Base-by-base conservation (phyloP, 2,113 vertebrate species). In the Myiopsitta monachus region DNA sequence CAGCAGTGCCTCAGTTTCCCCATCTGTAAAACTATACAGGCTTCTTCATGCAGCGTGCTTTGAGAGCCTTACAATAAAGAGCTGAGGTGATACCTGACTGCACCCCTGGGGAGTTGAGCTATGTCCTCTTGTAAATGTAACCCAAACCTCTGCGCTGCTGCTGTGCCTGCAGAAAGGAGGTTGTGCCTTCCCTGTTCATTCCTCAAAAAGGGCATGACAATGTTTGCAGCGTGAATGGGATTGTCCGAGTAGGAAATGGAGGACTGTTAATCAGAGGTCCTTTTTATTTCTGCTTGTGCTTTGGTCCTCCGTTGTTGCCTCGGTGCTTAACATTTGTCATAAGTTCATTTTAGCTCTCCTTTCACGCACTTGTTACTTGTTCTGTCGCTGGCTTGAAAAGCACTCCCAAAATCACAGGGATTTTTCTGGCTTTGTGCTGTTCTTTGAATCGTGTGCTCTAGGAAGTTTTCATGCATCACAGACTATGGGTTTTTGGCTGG, bases 181-280 rank as follows among this genome's bases (percentile, higher is more conserved):
- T 28, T 38, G 21, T 36, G 10, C 26, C 39, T 88, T 64, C 66
- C 36, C 44, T 80, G 0, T 69, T 68, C 52, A 49, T 86, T 70
- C 41, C 62, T 31, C 0, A 0, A 36, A 54, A 67, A 64, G 49
- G 24, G 27, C 1, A 0, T 27, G n/a, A 10, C 6, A 26, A 7
- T 21, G 14, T 57, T 92, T 77, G 76, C 73, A 61, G 41, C 59
- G 11, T 62, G 78, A 62, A 43, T 36, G 28, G 70, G 38, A 67
- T 78, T 89, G 41, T 72, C 81, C 26, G 30, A 79, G 28, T 22
- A 73, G 28, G 41, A 61, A 72, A 57, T 2, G 7, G 31, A 54
- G 54, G 26, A 16, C 26, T 74, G 10, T 84, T 87, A 84, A 69
- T 92, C 14, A 28, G 6, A 11, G 28, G 9, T 24, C 6, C 9